phyloP scores from a whole-genome alignment of 2,113 vertebrate species.

The Syngnathoides biaculeatus region DNA sequence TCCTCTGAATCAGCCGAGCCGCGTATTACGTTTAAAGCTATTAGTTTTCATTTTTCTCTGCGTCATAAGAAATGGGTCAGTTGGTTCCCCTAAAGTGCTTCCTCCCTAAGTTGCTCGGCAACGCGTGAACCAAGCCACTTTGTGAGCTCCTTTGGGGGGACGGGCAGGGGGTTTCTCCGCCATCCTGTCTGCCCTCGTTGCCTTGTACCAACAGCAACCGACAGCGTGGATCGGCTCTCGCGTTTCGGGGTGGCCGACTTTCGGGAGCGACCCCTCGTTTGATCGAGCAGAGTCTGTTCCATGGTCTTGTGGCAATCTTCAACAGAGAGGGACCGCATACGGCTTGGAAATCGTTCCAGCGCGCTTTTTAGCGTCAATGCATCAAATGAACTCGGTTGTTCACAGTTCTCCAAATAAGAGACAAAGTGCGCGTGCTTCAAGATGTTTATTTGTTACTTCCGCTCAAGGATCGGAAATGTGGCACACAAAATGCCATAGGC shows the following conservation, averaged over 20 bases:
- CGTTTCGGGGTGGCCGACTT: too few relatives aligned
- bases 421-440: background rate
- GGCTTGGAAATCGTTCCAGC: too few relatives aligned
- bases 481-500: too few relatives aligned
- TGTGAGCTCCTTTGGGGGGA: background rate
- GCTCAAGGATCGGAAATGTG: too few relatives aligned
- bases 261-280: background rate
- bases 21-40: background rate
- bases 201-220: background rate
- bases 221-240: constrained; percentile 9
- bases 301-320: background rate
- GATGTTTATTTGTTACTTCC: background rate
- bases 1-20: constrained; percentile 12
- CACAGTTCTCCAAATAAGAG: background rate
- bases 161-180: background rate
- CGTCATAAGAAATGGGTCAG: constrained; percentile 48
- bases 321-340: too few relatives aligned
- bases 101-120: constrained; percentile 29
- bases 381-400: too few relatives aligned
- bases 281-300: background rate
- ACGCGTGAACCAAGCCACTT: constrained; percentile 8
- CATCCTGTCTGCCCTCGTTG: background rate
- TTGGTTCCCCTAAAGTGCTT: constrained; percentile 35
- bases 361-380: too few relatives aligned
- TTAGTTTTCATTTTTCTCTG: background rate